A percentile compares a stretch with the other conserved stretches of the same genome.
phyloP scores from a whole-genome alignment of 2,113 vertebrate genomes.

The Colossoma macropomum region DNA sequence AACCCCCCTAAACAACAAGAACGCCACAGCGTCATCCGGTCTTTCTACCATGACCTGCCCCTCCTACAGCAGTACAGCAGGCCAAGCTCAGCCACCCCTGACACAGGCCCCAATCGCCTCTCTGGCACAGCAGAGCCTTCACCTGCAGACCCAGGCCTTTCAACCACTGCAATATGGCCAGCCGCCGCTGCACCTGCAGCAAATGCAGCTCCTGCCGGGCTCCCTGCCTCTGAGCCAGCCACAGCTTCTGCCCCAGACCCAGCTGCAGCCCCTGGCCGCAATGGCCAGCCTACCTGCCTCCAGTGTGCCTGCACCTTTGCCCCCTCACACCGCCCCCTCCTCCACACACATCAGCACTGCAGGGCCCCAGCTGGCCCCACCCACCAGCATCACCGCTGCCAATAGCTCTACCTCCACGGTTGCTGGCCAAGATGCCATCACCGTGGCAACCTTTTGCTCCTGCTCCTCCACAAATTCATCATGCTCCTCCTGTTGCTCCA shows the following conservation, averaged over 20 bases:
- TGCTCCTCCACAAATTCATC: slow-evolving; percentile 64
- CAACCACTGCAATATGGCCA: slow-evolving; percentile 73
- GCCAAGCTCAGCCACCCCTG: slow-evolving; percentile 60
- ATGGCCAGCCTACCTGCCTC: slow-evolving; percentile 37
- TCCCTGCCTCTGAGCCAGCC: slow-evolving; percentile 76
- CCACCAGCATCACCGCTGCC: slow-evolving; percentile 64
- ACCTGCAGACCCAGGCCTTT: slow-evolving; percentile 62
- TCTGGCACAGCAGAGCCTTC: slow-evolving; percentile 66
- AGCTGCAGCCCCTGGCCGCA: slow-evolving; percentile 58
- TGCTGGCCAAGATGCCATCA: not conserved
- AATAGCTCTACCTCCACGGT: slow-evolving; percentile 42
- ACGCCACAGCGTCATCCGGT: slow-evolving; percentile 56
- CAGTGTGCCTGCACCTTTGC: not conserved
- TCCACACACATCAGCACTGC: not conserved
- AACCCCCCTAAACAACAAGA: slow-evolving; percentile 64
- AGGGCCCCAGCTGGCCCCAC: slow-evolving; percentile 18
- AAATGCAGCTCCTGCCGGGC: slow-evolving; percentile 69
- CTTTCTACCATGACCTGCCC: slow-evolving; percentile 65
- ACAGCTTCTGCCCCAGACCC: slow-evolving; percentile 69
- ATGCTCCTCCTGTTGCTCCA: slow-evolving; percentile 71
- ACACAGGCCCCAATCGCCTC: slow-evolving; percentile 73
- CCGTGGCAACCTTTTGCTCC: slow-evolving; percentile 62
- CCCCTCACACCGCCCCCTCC: slow-evolving; percentile 4
- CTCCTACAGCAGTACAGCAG: slow-evolving; percentile 65
- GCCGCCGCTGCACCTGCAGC: slow-evolving; percentile 63